These are phyloP conservation scores for Manduca sexta DNA, from an alignment of 1,140 invertebrate species.

Conservation along the genomic window DNA sequence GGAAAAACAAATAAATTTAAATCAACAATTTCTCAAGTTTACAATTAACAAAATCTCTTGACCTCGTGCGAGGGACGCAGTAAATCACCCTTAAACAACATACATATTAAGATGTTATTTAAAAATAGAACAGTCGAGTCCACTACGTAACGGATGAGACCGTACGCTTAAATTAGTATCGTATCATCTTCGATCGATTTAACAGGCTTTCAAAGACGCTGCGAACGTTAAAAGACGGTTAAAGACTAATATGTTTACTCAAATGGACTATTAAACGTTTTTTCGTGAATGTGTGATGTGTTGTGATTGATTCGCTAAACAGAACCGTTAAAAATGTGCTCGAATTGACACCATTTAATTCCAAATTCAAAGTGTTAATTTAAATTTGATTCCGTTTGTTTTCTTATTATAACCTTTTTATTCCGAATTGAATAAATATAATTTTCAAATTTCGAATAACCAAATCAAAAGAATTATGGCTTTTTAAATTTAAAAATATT, in stretches of 20 bases:
- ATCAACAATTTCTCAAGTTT: too few relatives aligned
- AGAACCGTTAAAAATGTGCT: not conserved
- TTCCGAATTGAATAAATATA: too few relatives aligned
- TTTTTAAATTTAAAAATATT: not conserved
- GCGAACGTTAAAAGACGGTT: conserved; percentile 1
- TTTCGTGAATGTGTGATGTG: conserved; percentile 3
- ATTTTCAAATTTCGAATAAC: too few relatives aligned
- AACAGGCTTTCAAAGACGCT: conserved; percentile 7
- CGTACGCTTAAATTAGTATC: conserved; percentile 8
- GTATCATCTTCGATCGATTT: conserved; percentile 11
- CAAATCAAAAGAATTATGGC: too few relatives aligned
- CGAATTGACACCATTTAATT: too few relatives aligned
- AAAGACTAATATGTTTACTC: not conserved
- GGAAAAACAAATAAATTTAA: too few relatives aligned
- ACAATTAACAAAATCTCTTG: too few relatives aligned
- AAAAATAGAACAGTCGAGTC: conserved; percentile 8
- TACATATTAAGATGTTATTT: conserved; percentile 11
- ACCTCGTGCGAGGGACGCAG: not conserved
- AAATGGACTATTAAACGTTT: not conserved
- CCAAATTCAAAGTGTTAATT: too few relatives aligned
- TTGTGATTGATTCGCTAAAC: not conserved
- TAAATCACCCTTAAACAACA: conserved; percentile 11
- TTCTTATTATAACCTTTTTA: too few relatives aligned
- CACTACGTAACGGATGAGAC: conserved; percentile 3
- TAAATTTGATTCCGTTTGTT: too few relatives aligned